Evolutionary conservation across 2,888 invertebrate species (phyloP).

Genomic region (Drosophila stalkeri): DNA sequence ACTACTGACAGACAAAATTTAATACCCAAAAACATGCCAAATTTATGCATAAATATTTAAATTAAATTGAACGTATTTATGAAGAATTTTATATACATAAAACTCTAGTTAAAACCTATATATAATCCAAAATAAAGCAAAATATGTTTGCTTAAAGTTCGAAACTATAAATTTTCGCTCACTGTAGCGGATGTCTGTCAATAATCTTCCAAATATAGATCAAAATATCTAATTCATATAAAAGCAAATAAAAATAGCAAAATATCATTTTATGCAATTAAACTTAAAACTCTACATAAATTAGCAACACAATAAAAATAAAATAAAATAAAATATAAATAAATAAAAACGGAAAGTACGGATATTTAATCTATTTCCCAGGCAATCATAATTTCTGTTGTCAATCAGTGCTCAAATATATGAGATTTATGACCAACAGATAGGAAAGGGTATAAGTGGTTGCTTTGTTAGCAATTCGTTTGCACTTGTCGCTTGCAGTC

Average conservation of each 20-base stretch:
- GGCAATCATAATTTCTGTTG: slow-evolving; percentile 38
- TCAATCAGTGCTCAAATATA: slow-evolving; percentile 57
- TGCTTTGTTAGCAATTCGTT: not conserved
- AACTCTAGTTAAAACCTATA: no score
- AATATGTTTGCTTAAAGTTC: not conserved
- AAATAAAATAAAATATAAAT: not conserved
- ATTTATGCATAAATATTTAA: no score
- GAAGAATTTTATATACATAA: not conserved
- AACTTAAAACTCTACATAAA: slow-evolving; percentile 20
- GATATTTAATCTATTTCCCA: slow-evolving; percentile 17
- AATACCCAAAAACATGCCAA: no score
- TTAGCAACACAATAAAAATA: slow-evolving; percentile 2
- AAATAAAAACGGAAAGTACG: slow-evolving; percentile 7
- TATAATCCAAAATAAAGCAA: not conserved
- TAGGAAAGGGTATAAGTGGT: slow-evolving; percentile 34
- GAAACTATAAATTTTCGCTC: not conserved
- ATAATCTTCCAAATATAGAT: not conserved
- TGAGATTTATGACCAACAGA: slow-evolving; percentile 40
- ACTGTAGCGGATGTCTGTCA: not conserved
- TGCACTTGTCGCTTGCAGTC: slow-evolving; percentile 43
- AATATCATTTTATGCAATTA: slow-evolving; percentile 9
- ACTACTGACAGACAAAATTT: no score
- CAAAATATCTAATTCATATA: slow-evolving; percentile 14
- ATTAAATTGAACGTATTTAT: no score
- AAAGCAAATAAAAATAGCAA: slow-evolving; percentile 24